Conservation (phyloP, 1,140 invertebrate genomes). For the Nomia melanderi region DNA sequence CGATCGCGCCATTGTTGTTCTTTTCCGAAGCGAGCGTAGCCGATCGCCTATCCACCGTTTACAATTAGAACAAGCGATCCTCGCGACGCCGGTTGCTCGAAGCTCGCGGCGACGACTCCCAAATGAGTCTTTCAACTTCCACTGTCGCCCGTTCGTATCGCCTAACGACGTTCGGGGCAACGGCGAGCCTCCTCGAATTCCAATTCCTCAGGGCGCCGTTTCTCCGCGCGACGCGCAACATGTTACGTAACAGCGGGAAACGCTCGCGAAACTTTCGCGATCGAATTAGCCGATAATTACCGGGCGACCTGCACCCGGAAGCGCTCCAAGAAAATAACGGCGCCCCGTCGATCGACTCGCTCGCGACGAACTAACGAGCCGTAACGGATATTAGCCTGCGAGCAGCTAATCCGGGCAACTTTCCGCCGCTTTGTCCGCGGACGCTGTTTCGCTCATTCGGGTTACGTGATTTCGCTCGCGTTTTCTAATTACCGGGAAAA, state of each 20-base stretch:
- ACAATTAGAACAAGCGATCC: neutral
- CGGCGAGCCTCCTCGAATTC: neutral
- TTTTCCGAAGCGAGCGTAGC: neutral
- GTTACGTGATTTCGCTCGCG: too few relatives aligned
- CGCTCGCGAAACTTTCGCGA: constrained; percentile 3
- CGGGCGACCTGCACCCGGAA: neutral
- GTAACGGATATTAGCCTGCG: neutral
- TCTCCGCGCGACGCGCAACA: neutral
- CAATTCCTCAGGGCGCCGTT: neutral
- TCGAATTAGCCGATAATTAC: constrained; percentile 5
- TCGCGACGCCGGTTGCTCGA: neutral
- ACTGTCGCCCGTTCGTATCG: neutral
- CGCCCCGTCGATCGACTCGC: neutral
- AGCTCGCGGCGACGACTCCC: neutral
- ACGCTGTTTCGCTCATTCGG: too few relatives aligned
- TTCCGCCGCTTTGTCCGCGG: too few relatives aligned
- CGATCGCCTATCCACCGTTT: neutral
- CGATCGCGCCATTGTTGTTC: neutral
- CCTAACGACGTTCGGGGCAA: neutral
- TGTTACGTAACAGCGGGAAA: neutral
- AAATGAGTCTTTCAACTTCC: neutral
- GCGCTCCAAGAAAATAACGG: neutral
- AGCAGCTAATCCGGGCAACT: neutral
- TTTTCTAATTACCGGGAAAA: too few relatives aligned
- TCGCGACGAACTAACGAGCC: neutral